Conservation (phyloP, 2,888 invertebrate genomes). For the Actias luna region DNA sequence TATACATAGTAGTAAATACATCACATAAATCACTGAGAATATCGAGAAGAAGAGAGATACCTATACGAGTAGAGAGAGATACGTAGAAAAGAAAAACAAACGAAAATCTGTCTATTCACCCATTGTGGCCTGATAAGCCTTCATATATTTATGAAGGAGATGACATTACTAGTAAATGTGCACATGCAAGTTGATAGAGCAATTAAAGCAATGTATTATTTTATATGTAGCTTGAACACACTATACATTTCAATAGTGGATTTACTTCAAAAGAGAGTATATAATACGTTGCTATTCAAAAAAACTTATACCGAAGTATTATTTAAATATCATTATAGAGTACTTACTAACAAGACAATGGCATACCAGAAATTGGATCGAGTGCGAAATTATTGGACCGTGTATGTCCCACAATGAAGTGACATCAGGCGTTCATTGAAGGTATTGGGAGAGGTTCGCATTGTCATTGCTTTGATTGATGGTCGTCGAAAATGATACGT, state of each 20-base stretch:
- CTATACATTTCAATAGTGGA: neutral
- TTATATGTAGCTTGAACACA: neutral
- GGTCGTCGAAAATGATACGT: conserved; percentile 12
- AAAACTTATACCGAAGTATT: neutral
- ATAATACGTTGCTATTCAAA: neutral
- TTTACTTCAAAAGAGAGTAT: neutral
- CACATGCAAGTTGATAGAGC: neutral
- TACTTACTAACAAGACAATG: conserved; percentile 18
- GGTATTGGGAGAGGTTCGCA: conserved; percentile 23
- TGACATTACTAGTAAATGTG: neutral
- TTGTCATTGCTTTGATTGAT: conserved; percentile 19
- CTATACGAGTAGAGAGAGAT: too few species aligned
- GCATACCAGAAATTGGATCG: conserved; percentile 17
- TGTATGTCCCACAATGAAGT: conserved; percentile 21
- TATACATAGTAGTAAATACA: too few species aligned
- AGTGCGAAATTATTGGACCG: conserved; percentile 31
- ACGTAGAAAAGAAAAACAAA: too few species aligned
- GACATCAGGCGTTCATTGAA: conserved; percentile 24
- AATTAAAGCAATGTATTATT: too few species aligned
- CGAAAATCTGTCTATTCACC: too few species aligned
- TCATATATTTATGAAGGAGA: too few species aligned
- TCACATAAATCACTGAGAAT: too few species aligned
- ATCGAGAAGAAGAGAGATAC: too few species aligned
- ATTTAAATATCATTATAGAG: neutral
- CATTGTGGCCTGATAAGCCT: too few species aligned